A percentile compares a stretch with the other conserved stretches of the same genome.
Evolutionary conservation across 1,140 invertebrate species (phyloP).

Genomic region (Vollenhovia emeryi): DNA sequence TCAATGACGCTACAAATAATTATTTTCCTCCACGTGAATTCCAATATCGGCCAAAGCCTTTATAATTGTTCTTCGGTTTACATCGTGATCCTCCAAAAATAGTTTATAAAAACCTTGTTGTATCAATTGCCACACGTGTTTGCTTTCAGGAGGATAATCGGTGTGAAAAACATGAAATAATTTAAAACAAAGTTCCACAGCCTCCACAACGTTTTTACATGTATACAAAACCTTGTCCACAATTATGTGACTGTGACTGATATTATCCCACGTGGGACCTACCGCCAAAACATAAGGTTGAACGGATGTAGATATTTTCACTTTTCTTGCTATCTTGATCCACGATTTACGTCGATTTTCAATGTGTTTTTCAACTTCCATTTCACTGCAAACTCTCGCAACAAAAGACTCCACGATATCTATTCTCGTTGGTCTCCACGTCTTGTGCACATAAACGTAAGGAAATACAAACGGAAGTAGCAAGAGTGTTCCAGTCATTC

Average conservation of each 20-base stretch:
- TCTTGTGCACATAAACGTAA: no score
- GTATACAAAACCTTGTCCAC: constrained; percentile 3
- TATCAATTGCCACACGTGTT: constrained; percentile 19
- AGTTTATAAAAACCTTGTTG: constrained; percentile 24
- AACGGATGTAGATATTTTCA: not conserved
- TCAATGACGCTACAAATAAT: no score
- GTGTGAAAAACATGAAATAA: constrained; percentile 5
- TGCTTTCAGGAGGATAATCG: constrained; percentile 3
- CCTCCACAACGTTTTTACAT: not conserved
- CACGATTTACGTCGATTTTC: constrained; percentile 13
- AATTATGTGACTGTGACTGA: not conserved
- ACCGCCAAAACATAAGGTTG: constrained; percentile 24
- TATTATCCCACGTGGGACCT: not conserved
- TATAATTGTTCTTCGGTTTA: not conserved
- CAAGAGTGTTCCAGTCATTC: no score
- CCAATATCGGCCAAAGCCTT: constrained; percentile 19
- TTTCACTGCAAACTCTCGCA: no score
- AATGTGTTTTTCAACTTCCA: not conserved
- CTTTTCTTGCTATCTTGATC: no score
- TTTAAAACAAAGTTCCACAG: not conserved
- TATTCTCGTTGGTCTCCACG: no score
- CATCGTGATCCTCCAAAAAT: not conserved
- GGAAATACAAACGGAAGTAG: no score
- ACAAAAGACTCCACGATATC: no score
- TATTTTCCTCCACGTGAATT: no score